Evolutionary conservation across 2,888 invertebrate genomes (phyloP), one percentile per base, ranked within the genome.

Genomic region (Agriopis leucophaearia): DNA sequence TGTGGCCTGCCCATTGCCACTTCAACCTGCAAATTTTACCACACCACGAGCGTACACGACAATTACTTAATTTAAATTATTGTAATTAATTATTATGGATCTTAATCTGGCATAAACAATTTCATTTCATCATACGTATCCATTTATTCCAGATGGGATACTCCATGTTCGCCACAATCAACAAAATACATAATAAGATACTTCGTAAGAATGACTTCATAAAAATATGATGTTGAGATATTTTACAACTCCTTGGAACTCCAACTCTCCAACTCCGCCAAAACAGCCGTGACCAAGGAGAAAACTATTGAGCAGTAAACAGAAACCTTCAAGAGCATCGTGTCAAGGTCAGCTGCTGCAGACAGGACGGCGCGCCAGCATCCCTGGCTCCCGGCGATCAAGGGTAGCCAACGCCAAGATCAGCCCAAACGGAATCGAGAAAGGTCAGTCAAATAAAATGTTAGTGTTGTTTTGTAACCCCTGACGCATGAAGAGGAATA

Each of bases 341-440:
- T 36, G 58, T 58, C 58, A 58, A 15, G 58, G 58, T 48, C 38
- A 13, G 16, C n/a, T 12, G n/a, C 18, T 48, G 58, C 48, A 58
- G 58, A 58, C 58, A 38, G 38, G 38, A 38, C 15, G 58, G 58
- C 58, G 58, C 58, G 58, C 38, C 58, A 47, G 48, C 36, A 38
- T 12, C 58, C 58, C 36, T 48, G 48, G 52, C 52, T 36, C 8
- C 35, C 36, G 7, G 38, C 8, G 36, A 54, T 54, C 58, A 58
- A 48, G 58, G 58, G 36, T 48, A 38, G n/a, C 38, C 38, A 9
- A 10, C 38, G 8, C 38, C 8, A 10, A 8, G 8, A 38, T 8
- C 9, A 8, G 38, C 8, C 5, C 2, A 42, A 42, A 27, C 5
- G 27, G 27, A 27, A 27, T 27, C 27, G 27, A 27, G 27, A 27